Base-by-base conservation (phyloP, 2,113 vertebrate species). In the Petrocephalus microphthalmus region DNA sequence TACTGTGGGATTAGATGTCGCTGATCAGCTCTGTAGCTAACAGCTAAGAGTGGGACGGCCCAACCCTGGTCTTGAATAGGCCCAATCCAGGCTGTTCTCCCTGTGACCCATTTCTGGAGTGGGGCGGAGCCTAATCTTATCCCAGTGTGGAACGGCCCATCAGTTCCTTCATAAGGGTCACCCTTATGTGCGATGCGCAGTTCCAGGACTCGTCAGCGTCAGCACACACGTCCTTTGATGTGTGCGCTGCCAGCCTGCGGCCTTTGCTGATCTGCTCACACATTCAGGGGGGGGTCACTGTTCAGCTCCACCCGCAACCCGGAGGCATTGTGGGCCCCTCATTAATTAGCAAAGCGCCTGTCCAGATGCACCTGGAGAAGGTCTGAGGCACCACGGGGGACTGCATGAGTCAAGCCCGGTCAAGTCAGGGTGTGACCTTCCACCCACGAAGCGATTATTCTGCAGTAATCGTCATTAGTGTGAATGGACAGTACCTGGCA, bases 401-500 rank as follows among this genome's bases (percentile, higher is more conserved):
- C 47, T 15, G 54, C 15, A 51, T 1, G 84, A 7, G 29, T 85
- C 84, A 33, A 49, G 52, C 13, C 52, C 37, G 22, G n/a, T 37
- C 84, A 85, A 29, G 25, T 20, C 84, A 54, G 84, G 52, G 84
- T 85, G 25, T 85, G 84, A 25, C 49, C 52, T 17, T 54, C 25
- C 84, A 11, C 29, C 20, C 56, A 33, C 57, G 90, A 91, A 92
- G 88, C 67, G 53, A 56, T 87, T 88, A 89, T 33, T 89, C 2
- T 49, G 22, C 45, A 42, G 60, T 90, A 88, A 91, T 54, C 60
- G 89, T 87, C 90, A 89, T 74, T 78, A 87, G 51, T 86, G 85
- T 88, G 33, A 89, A 87, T 82, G 82, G 56, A 94, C 90, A 91
- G 92, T 96, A 96, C 95, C 95, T 96, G 94, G 92, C 92, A 96